A percentile compares a stretch with the other conserved stretches of the same genome.
Conservation (phyloP, 2,888 invertebrate genomes). For the Napeogenes sylphis region DNA sequence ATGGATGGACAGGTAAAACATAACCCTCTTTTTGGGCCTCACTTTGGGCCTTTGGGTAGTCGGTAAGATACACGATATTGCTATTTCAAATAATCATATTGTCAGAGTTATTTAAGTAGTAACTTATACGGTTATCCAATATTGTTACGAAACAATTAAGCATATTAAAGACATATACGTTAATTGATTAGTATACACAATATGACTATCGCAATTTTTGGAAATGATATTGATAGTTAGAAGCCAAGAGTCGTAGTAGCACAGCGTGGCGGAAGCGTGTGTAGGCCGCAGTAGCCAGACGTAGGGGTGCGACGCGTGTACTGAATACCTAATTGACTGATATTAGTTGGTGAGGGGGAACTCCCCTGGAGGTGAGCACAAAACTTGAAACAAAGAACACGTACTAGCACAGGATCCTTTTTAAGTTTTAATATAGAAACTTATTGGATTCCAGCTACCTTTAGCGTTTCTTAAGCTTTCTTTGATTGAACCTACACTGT, state of each 20-base stretch:
- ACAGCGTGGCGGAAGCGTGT: slow-evolving; percentile 35
- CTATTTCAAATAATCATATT: too few species aligned
- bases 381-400: slow-evolving; percentile 74
- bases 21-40: too few species aligned
- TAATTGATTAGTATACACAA: slow-evolving; percentile 16
- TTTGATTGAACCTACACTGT: slow-evolving; percentile 12
- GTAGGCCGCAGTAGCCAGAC: slow-evolving; percentile 52
- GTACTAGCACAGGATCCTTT: slow-evolving; percentile 65
- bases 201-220: slow-evolving; percentile 5
- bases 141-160: neutral
- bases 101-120: neutral
- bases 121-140: neutral
- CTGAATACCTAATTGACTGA: slow-evolving; percentile 77
- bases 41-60: too few species aligned
- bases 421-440: slow-evolving; percentile 50
- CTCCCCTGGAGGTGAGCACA: slow-evolving; percentile 69
- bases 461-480: slow-evolving; percentile 22
- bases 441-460: slow-evolving; percentile 26
- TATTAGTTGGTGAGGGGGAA: slow-evolving; percentile 70
- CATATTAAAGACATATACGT: neutral
- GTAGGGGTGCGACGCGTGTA: slow-evolving; percentile 59
- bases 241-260: slow-evolving; percentile 36
- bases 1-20: too few species aligned
- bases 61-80: neutral
- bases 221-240: slow-evolving; percentile 27